Base-by-base conservation (phyloP, 1,140 invertebrate species). In the Vanessa atalanta region DNA sequence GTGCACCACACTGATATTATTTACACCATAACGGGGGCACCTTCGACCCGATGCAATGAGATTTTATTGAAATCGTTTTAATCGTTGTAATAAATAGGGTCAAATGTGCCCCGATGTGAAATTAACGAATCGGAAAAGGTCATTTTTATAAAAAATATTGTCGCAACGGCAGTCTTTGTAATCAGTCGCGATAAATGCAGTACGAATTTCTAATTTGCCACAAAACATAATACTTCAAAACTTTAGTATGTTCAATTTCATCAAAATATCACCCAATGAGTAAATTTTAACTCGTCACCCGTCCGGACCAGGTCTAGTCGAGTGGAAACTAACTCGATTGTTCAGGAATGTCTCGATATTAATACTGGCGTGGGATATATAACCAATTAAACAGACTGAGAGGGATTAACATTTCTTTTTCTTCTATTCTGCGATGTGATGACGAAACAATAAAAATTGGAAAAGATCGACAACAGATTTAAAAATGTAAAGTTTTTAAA, bases 321-420 rank as follows among this genome's bases (percentile, higher is more conserved):
- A 83, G 78, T 79, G 76, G 84, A 81, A 83, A 70, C 13, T 15
- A 87, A 84, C 83, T 88, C 87, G 83, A 89, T 87, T 87, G 85
- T 79, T 76, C 69, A 91, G 90, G 90, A 92, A 92, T 92, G 90
- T 91, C 80, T 85, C 82, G 82, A 85, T 84, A 74, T 85, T 89
- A 91, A 92, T 92, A 89, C 87, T 90, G 88, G 81, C 77, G 66
- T 65, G 76, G 78, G 63, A 75, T 75, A 76, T 73, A 61, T 60
- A 61, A 65, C 76, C 75, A 72, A 77, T 76, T 72, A 61, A 77
- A 83, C 70, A 77, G 70, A 83, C 79, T 79, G 65, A 61, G 13
- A 70, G 69, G 43, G 60, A 61, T 70, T 70, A 51, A 43, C 9
- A 9, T 43, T 11, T 57, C 20, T 57, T 57, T 57, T 14, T 23